Base-by-base conservation (phyloP, 2,113 vertebrate species). In the Myotis lucifugus region DNA sequence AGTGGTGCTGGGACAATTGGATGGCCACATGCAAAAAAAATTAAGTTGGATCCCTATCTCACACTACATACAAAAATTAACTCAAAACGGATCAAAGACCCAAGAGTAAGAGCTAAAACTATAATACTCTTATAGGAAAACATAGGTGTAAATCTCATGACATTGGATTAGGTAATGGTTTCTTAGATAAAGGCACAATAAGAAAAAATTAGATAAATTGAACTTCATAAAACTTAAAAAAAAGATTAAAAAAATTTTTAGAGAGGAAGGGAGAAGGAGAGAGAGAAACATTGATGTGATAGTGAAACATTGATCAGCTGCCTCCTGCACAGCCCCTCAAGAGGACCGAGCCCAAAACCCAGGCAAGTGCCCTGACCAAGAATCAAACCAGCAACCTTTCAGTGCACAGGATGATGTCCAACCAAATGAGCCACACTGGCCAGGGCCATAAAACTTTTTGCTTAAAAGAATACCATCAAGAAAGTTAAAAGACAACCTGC, bases 21-120 rank as follows among this genome's bases (percentile, higher is more conserved):
- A 48, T n/a, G 52, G 37, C 14, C 61, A 84, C 9, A 15, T 40
- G 32, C 27, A 81, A 89, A 90, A 92, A 59, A 73, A 91, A n/a
- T 11, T 73, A 85, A 85, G 27, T 73, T 77, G 69, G 61, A 90
- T 15, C 19, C 74, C 73, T 85, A 37, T 27, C 37, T 93, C 32
- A 82, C 32, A 88, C 50, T 69, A 50, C 54, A 67, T 59, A n/a
- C 8, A 92, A 81, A 91, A 76, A 81, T 52, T 82, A 88, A 89
- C 64, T 91, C 81, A 85, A 93, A 95, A 85, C 85, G n/a, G 18
- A 59, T 85, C 42, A 76, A 92, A 92, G 52, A 70, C 23, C 21
- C 85, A 92, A 94, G 85, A 67, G 6, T 78, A 91, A 84, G 10
- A 83, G 50, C 9, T 78, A 37, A 91, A 59, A 94, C 3, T 78